Evolutionary conservation across 2,797 vertebrate species (phyloP).

Genomic region (Erethizon dorsatum): DNA sequence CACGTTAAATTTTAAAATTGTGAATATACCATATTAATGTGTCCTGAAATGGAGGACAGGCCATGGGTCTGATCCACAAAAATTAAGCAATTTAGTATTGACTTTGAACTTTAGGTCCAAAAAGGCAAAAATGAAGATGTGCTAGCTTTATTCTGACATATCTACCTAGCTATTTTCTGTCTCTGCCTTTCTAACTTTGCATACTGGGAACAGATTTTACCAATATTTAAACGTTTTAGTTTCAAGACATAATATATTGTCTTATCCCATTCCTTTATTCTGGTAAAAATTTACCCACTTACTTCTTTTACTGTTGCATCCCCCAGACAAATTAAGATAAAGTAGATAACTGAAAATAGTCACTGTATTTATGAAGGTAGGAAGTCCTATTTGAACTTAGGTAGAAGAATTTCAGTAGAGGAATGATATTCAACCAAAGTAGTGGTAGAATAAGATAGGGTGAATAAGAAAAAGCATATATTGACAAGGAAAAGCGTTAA

Average conservation of each 20-base stretch:
- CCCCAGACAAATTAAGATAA: background rate
- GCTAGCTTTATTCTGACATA: background rate
- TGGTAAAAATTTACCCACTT: background rate
- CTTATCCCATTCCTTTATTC: background rate
- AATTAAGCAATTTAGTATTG: background rate
- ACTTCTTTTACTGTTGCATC: background rate
- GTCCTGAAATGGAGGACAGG: background rate
- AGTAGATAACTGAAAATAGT: background rate
- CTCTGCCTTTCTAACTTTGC: background rate
- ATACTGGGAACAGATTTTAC: background rate
- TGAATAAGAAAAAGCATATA: background rate
- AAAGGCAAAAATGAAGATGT: background rate
- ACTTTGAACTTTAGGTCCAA: background rate
- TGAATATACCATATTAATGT: background rate
- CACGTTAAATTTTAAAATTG: background rate
- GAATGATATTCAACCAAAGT: background rate
- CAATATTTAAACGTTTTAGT: background rate
- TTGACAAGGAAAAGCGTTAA: background rate
- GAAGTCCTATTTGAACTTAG: background rate
- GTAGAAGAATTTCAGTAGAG: background rate
- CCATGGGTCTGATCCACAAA: background rate
- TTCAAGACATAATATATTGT: background rate
- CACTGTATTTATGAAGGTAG: background rate
- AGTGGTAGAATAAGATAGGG: background rate
- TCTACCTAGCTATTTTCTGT: background rate